Evolutionary conservation across 2,113 vertebrate genomes (phyloP).

Genomic region (Morone chrysops): DNA sequence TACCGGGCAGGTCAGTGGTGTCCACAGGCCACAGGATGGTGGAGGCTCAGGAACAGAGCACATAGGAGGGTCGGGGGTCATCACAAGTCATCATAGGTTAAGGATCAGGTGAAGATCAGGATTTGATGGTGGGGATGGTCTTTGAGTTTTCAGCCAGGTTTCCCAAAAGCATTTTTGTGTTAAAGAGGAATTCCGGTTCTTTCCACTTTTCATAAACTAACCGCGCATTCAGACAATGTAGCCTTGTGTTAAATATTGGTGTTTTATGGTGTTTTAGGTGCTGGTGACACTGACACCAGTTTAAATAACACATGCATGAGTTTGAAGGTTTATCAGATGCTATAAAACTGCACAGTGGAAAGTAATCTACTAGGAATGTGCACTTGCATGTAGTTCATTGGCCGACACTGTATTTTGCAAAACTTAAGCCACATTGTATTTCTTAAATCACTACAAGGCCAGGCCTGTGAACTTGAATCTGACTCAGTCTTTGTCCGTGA

Average conservation of each 20-base stretch:
- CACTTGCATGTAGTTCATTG: background rate
- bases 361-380: background rate
- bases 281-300: too few species aligned
- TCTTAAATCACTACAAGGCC: background rate
- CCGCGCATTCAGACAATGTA: background rate
- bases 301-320: too few species aligned
- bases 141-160: conserved; percentile 43
- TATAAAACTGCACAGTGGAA: background rate
- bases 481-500: background rate
- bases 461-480: background rate
- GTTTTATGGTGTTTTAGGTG: too few species aligned
- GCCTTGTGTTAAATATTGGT: too few species aligned
- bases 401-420: background rate
- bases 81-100: conserved; percentile 26
- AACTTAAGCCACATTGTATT: background rate
- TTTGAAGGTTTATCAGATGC: background rate
- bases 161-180: conserved; percentile 70
- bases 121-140: conserved; percentile 25
- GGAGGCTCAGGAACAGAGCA: conserved; percentile 2
- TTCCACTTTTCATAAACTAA: background rate
- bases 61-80: conserved; percentile 5
- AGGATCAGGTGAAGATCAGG: conserved; percentile 15
- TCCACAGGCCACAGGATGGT: conserved; percentile 7
- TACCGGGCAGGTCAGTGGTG: conserved; percentile 30
- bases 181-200: conserved; percentile 2